These are phyloP conservation scores for Sarcophaga rosellei DNA, from an alignment of 2,888 invertebrate species.

Conservation along the genomic window DNA sequence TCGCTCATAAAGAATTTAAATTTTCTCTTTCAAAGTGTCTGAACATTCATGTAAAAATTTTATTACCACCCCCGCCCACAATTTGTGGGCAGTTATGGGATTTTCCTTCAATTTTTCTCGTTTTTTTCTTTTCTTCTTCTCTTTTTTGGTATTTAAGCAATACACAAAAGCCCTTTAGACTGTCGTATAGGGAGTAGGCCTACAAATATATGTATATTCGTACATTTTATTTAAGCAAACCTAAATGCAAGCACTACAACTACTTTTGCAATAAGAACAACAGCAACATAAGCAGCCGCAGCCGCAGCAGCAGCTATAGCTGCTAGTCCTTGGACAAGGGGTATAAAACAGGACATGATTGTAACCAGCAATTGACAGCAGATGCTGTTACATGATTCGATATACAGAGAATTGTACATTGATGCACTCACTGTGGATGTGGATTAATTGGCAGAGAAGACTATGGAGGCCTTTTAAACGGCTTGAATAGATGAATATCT, in stretches of 20 bases:
- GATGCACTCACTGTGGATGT: background rate
- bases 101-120: background rate
- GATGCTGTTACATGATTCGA: conserved; percentile 61
- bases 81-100: conserved; percentile 39
- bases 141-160: background rate
- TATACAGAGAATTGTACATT: conserved; percentile 1
- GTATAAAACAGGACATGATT: conserved; percentile 55
- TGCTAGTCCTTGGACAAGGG: conserved; percentile 18
- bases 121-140: background rate
- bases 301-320: background rate
- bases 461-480: background rate
- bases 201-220: background rate
- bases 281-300: background rate
- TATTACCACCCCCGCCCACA: conserved; percentile 49
- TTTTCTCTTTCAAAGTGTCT: conserved; percentile 39
- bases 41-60: conserved; percentile 38
- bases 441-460: background rate
- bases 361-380: conserved; percentile 63
- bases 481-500: no score
- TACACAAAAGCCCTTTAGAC: conserved; percentile 12
- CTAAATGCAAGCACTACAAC: conserved; percentile 27
- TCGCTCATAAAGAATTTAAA: conserved; percentile 1
- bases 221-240: conserved; percentile 24
- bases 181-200: conserved; percentile 1
- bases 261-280: conserved; percentile 6